A percentile compares a stretch with the other conserved stretches of the same genome.
Evolutionary conservation across 2,888 invertebrate species (phyloP).

Genomic region (Hoplodrina ambigua): DNA sequence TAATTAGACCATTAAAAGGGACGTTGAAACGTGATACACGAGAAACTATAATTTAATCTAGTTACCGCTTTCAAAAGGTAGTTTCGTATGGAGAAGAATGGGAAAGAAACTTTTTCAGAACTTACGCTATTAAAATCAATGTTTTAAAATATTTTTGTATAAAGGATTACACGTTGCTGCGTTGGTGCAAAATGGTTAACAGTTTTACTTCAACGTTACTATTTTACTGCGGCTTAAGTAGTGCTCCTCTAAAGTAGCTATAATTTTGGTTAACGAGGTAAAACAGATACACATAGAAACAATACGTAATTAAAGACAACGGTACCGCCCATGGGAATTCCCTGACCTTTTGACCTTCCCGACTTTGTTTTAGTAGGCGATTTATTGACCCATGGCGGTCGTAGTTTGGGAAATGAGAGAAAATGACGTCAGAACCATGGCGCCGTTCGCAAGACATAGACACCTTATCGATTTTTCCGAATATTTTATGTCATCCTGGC

Average conservation of each 20-base stretch:
- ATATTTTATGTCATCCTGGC: constrained; percentile 37
- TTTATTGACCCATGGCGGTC: constrained; percentile 28
- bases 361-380: constrained; percentile 9
- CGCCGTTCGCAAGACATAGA: constrained; percentile 30
- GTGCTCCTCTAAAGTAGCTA: not conserved
- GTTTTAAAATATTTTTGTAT: too few species aligned
- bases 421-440: constrained; percentile 45
- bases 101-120: too few species aligned
- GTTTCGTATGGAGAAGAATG: too few species aligned
- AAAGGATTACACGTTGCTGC: too few species aligned
- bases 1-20: too few species aligned
- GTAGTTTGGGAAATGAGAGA: constrained; percentile 18
- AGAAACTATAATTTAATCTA: too few species aligned
- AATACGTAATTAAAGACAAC: constrained; percentile 40
- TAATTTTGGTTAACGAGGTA: not conserved
- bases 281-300: constrained; percentile 8
- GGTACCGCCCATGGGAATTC: constrained; percentile 26
- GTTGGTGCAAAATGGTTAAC: not conserved
- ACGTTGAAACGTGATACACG: too few species aligned
- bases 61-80: too few species aligned
- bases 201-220: too few species aligned
- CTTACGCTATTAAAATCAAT: too few species aligned
- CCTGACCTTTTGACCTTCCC: constrained; percentile 36
- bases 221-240: not conserved
- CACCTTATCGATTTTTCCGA: constrained; percentile 43